These are phyloP conservation scores for Poicephalus meyeri DNA, from an alignment of 2,113 vertebrate species.

Conservation along the genomic window DNA sequence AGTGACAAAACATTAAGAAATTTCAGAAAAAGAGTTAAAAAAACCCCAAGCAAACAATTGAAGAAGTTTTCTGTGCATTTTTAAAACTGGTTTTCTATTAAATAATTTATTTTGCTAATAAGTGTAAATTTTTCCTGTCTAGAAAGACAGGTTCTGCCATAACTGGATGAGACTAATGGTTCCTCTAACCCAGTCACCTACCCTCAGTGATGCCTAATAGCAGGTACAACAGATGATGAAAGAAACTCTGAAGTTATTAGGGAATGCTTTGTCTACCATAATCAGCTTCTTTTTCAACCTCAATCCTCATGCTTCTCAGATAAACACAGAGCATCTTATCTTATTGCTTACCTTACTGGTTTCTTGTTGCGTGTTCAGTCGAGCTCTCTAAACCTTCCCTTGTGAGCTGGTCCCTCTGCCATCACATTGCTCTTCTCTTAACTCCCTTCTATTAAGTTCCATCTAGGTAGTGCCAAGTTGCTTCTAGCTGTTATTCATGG, in stretches of 20 bases:
- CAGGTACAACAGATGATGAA: neutral
- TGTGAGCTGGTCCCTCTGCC: neutral
- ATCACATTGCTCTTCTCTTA: neutral
- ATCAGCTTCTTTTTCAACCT: neutral
- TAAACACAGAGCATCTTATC: neutral
- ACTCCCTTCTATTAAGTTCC: neutral
- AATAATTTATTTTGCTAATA: neutral
- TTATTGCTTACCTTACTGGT: neutral
- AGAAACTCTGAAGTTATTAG: neutral
- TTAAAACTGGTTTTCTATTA: neutral
- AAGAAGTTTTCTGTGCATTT: neutral
- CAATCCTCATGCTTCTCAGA: neutral
- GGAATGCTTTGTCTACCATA: neutral
- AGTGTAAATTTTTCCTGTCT: neutral
- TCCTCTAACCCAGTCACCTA: neutral
- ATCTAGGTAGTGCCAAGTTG: neutral
- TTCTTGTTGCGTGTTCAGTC: neutral
- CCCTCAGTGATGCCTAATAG: neutral
- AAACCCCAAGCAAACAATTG: accelerated
- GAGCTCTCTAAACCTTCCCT: neutral
- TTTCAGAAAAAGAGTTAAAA: neutral
- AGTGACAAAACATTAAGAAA: neutral
- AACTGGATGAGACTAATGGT: neutral
- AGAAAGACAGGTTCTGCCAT: neutral
- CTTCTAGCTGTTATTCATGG: neutral